phyloP scores from a whole-genome alignment of 2,113 vertebrate genomes.

The Calyptomena viridis region DNA sequence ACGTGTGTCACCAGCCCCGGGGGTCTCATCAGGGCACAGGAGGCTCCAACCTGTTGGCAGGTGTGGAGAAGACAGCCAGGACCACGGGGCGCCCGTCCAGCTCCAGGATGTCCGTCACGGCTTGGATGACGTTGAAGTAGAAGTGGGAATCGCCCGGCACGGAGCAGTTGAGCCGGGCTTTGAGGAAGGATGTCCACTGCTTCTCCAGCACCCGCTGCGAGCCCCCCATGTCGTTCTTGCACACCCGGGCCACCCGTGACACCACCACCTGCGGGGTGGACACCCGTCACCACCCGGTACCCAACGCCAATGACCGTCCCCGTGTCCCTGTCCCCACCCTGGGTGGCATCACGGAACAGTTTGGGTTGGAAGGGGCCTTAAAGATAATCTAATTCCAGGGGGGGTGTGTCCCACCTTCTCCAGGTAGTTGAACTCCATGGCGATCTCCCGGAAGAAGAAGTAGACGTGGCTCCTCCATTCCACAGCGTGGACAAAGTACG shows the following conservation, averaged over 20 bases:
- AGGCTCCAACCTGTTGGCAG: slow-evolving; percentile 85
- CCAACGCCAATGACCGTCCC: rapidly evolving
- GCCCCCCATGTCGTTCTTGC: slow-evolving; percentile 90
- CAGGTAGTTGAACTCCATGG: slow-evolving; percentile 98
- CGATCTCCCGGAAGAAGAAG: slow-evolving; percentile 98
- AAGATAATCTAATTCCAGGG: rapidly evolving
- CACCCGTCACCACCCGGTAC: not conserved
- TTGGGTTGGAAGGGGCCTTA: not conserved
- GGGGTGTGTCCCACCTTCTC: slow-evolving; percentile 83
- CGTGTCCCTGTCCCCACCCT: not conserved
- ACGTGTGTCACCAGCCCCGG: rapidly evolving
- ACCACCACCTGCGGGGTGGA: slow-evolving; percentile 83
- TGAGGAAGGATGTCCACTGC: slow-evolving; percentile 97
- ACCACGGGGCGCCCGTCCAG: slow-evolving; percentile 89
- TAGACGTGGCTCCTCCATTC: slow-evolving; percentile 94
- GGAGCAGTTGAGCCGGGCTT: slow-evolving; percentile 95
- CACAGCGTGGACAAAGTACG: slow-evolving; percentile 90
- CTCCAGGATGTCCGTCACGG: slow-evolving; percentile 87
- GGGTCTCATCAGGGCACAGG: rapidly evolving
- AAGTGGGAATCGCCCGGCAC: slow-evolving; percentile 94
- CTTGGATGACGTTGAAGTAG: slow-evolving; percentile 97
- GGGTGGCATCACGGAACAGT: rapidly evolving
- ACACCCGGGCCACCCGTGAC: slow-evolving; percentile 90
- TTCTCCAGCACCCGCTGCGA: slow-evolving; percentile 94
- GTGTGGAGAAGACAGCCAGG: slow-evolving; percentile 92